Base-by-base conservation (phyloP, 2,113 vertebrate genomes). In the Melanocharis versteri region DNA sequence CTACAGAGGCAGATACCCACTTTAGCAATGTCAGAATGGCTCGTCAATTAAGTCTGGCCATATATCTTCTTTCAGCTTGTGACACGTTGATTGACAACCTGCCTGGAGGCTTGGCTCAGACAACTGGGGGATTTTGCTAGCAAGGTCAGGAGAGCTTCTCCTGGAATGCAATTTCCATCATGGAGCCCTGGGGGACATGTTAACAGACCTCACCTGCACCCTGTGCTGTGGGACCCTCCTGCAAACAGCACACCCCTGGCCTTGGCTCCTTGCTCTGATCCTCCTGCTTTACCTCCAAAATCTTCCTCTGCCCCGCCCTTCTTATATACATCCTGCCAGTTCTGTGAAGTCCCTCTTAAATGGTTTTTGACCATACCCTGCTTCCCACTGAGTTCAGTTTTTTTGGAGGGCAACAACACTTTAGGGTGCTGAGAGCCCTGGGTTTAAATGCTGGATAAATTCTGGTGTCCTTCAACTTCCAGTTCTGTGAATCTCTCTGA, bases 161-260 rank as follows among this genome's bases (percentile, higher is more conserved):
- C 22, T 15, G 51, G 13, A 42, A 23, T 6, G 31, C 28, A n/a
- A n/a, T 76, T 44, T 75, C 48, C 48, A 31, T 14, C 40, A 3
- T 2, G 2, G 57, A 42, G 26, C 10, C 27, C 9, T 0, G 4
- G 20, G 28, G 10, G 45, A 21, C 1, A 4, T 1, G 7, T 3
- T 14, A 11, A 11, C 35, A n/a, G 60, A 35, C 11, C 70, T n/a
- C 61, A 50, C n/a, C 42, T 2, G 2, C 20, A 2, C 2, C 26
- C 19, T 7, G 24, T 27, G 51, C 42, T 7, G 21, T 11, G 2
- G 39, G 11, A 28, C 4, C 18, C 42, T 19, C 27, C 45, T 21
- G 23, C 69, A 73, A n/a, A n/a, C 13, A 35, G 33, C 44, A 10
- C 13, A 17, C 9, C 21, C 54, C 66, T 7, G 26, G 11, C 35